Evolutionary conservation across 2,113 vertebrate genomes (phyloP).

Genomic region (Takifugu bimaculatus): DNA sequence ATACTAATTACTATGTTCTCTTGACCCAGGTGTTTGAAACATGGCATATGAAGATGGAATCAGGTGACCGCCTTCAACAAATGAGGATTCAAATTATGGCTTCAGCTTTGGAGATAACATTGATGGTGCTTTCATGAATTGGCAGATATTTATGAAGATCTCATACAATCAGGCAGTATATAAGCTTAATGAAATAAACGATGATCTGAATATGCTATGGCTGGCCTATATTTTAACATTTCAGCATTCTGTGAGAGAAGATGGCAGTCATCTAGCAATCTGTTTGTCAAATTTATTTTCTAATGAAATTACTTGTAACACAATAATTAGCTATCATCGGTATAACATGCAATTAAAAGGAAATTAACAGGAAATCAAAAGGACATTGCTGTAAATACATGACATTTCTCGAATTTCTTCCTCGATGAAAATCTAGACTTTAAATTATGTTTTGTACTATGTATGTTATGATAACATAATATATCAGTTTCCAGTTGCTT

Average conservation of each 20-base stretch:
- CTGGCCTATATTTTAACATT: conserved; percentile 11
- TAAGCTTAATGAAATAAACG: conserved; percentile 22
- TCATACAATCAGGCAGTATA: conserved; percentile 25
- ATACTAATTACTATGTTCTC: conserved; percentile 24
- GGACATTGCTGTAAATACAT: conserved; percentile 57
- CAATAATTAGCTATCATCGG: conserved; percentile 7
- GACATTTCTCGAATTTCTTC: conserved; percentile 40
- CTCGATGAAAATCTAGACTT: conserved; percentile 22
- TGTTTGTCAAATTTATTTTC: too few relatives aligned
- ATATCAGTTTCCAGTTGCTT: neutral
- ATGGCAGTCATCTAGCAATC: neutral
- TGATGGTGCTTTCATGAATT: conserved; percentile 25
- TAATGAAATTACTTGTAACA: conserved; percentile 22
- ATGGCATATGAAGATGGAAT: conserved; percentile 1
- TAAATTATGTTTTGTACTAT: conserved; percentile 5
- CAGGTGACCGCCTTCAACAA: conserved; percentile 19
- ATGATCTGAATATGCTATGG: conserved; percentile 23
- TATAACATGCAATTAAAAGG: too few relatives aligned
- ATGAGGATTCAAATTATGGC: conserved; percentile 19
- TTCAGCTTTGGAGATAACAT: conserved; percentile 24
- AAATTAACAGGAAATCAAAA: conserved; percentile 11
- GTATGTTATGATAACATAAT: neutral
- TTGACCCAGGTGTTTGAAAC: conserved; percentile 54
- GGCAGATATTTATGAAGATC: conserved; percentile 43
- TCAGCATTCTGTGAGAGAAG: conserved; percentile 3